These are phyloP conservation scores for Toxotes chatareus DNA, from an alignment of 2,113 vertebrate genomes.

Conservation along the genomic window DNA sequence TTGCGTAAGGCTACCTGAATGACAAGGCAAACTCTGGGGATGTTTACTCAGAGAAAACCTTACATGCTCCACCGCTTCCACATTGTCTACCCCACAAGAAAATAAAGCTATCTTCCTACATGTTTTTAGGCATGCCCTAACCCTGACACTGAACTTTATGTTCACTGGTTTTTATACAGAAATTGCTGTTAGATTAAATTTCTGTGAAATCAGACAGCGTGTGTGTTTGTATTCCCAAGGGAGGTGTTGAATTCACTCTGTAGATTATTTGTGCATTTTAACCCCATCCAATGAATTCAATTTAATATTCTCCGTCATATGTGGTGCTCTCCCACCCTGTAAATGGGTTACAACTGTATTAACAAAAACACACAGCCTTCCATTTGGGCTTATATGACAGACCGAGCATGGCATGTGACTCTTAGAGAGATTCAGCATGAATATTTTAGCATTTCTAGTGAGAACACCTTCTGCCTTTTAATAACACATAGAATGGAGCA, in stretches of 20 bases:
- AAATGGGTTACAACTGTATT: constrained; percentile 40
- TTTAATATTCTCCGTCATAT: constrained; percentile 36
- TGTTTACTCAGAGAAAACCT: constrained; percentile 30
- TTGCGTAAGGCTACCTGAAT: constrained; percentile 56
- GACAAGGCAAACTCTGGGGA: constrained; percentile 56
- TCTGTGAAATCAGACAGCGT: neutral
- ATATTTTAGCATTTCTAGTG: constrained; percentile 67
- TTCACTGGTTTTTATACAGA: neutral
- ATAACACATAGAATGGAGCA: constrained; percentile 40
- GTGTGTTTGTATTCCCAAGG: constrained; percentile 25
- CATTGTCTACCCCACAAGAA: neutral
- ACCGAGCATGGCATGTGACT: constrained; percentile 57
- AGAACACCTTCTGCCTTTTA: constrained; percentile 64
- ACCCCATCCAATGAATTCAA: constrained; percentile 29
- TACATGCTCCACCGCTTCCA: neutral
- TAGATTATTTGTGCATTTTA: constrained; percentile 37
- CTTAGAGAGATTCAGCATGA: constrained; percentile 44
- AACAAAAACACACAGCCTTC: constrained; percentile 38
- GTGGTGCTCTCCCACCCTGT: constrained; percentile 27
- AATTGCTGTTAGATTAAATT: neutral
- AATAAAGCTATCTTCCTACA: neutral
- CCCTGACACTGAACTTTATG: neutral
- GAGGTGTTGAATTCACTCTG: constrained; percentile 37
- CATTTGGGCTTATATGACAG: constrained; percentile 48
- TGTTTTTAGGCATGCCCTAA: neutral